Evolutionary conservation across 1,140 invertebrate genomes (phyloP), one percentile per base, ranked within the genome.

Genomic region (Zaprionus ghesquierei): DNA sequence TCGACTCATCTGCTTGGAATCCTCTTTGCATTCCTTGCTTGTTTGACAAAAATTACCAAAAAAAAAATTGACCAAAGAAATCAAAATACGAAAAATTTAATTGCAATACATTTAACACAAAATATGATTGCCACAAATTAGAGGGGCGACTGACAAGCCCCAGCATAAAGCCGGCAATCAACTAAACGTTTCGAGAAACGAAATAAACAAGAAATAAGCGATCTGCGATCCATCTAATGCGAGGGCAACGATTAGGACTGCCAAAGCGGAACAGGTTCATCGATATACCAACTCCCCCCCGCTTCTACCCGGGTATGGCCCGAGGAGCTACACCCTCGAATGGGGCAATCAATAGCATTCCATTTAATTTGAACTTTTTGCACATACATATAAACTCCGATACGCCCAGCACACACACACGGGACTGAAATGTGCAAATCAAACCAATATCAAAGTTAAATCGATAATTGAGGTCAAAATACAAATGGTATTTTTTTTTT

Each of bases 381-480:
- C 82, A 61, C 44, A 20, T 38, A 44, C 20, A 44, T 35, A 38
- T 33, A 27, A 41, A 35, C 63, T 33, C 50, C 59, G 77, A 76
- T 53, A 68, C 63, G 71, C 56, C 63, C 78, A 62, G 55, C 56
- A 38, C n/a, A n/a, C n/a, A n/a, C n/a, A n/a, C n/a, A n/a, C n/a
- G n/a, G 31, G 27, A 12, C 46, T 22, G 25, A 80, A 90, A 79
- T 79, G 65, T 79, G 75, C 79, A 79, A 86, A 81, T 89, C 90
- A 90, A 91, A 91, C 90, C 87, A 91, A 91, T 91, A 91, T 90
- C 91, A 91, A 91, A 91, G 75, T 91, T 91, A 91, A 91, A 91
- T 91, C 90, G 90, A 91, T 91, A 91, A 91, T 91, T 91, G 90
- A 90, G 87, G 90, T 91, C 90, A 90, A n/a, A n/a, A 68, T 66